Evolutionary conservation across 2,113 vertebrate genomes (phyloP).

Genomic region (Stictonetta naevosa): DNA sequence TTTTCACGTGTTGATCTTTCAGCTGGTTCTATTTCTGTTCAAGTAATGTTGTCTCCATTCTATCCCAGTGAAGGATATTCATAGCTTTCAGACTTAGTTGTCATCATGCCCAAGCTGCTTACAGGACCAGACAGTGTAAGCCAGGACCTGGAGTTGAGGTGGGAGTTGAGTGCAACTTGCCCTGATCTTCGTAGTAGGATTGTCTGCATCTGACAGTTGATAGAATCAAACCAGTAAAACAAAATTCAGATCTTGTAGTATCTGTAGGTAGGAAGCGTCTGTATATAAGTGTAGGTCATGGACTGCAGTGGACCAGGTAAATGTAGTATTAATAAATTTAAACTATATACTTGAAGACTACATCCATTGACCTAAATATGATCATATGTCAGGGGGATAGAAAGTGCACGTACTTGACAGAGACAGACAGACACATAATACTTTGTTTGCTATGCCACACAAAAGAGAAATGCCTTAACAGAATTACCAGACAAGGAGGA

Average conservation of each 20-base stretch:
- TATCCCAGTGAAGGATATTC: neutral
- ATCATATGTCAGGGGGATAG: neutral
- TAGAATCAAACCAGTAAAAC: neutral
- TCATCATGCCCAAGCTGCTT: neutral
- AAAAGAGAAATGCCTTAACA: neutral
- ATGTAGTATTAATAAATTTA: neutral
- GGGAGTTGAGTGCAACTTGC: neutral
- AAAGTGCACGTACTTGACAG: neutral
- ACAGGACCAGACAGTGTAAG: neutral
- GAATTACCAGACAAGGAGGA: constrained; percentile 28
- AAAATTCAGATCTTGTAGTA: neutral
- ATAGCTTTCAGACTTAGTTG: neutral
- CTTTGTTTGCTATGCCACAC: neutral
- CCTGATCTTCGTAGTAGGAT: neutral
- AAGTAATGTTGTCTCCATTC: neutral
- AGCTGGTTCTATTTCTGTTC: neutral
- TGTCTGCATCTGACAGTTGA: neutral
- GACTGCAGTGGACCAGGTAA: neutral
- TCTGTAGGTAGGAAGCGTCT: neutral
- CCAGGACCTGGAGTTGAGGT: neutral
- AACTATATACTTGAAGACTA: neutral
- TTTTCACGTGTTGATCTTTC: neutral
- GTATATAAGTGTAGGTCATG: neutral
- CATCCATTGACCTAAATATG: neutral
- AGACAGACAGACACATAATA: neutral